Evolutionary conservation across 2,888 invertebrate genomes (phyloP), one percentile per base, ranked within the genome.

Genomic region (Dolomedes plantarius): DNA sequence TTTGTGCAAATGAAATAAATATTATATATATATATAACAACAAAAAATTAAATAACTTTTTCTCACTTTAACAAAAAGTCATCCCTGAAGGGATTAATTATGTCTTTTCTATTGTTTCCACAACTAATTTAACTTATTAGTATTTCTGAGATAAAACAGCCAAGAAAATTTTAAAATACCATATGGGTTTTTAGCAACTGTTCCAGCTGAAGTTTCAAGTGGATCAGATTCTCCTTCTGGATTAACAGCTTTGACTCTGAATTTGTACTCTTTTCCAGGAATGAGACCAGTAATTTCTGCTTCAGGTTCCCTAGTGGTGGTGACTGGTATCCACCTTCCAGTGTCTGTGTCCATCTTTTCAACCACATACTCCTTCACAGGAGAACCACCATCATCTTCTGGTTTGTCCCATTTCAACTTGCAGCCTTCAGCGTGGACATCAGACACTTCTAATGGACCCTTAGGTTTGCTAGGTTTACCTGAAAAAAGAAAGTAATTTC

Each of bases 181-280:
- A 92, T 97, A 99, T 89, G 99, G 99, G 95, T 99, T 99, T 93
- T 99, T 99, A 36, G 99, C 99, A 89, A 98, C 93, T 89, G 98
- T 96, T 1, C 96, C 94, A 88, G 96, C 95, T 32, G 96, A 96
- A 6, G 97, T 96, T 88, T 95, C 96, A 88, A 99, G 92, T 16
- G 99, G 98, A 90, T 98, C 99, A 0, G 98, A 98, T 91, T 97
- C 97, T 29, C 99, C 99, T 91, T 98, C 97, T 23, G 96, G 94
- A 90, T 99, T 99, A 39, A 98, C 95, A n/a, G 99, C 99, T 91
- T 97, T 97, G 0, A 99, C 98, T 83, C 99, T 94, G 94, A 99
- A 99, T 92, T 97, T 94, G 92, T 99, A 99, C 90, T 98, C 97
- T 91, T 98, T 98, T 89, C 99, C 99, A 92, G 99, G 98, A 89